Evolutionary conservation across 2,797 vertebrate species (phyloP).

Genomic region (Microchirus variegatus): DNA sequence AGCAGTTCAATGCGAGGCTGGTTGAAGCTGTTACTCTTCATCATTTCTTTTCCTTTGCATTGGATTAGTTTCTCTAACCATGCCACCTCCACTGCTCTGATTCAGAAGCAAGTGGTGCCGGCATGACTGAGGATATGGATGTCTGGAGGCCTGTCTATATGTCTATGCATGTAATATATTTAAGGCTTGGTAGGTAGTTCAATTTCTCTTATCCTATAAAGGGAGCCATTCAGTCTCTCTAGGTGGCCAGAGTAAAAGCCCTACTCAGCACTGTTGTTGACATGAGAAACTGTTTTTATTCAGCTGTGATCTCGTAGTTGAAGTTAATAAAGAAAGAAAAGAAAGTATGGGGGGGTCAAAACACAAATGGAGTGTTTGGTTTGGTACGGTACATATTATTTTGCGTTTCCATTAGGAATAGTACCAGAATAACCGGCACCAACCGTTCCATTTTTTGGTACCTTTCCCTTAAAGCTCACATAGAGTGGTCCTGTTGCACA

Average conservation of each 20-base stretch:
- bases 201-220: background rate
- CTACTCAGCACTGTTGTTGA: background rate
- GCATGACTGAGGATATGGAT: constrained; percentile 5
- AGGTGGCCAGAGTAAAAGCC: background rate
- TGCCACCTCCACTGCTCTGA: constrained; percentile 2
- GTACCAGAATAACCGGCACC: no score
- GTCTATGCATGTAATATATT: constrained; percentile 15
- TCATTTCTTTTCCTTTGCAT: constrained; percentile 8
- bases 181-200: constrained; percentile 5
- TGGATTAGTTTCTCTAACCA: constrained; percentile 1
- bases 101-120: constrained; percentile 14
- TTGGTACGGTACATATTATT: no score
- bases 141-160: constrained; percentile 11
- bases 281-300: background rate
- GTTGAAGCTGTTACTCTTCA: background rate
- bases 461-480: no score
- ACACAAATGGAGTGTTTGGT: no score
- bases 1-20: background rate
- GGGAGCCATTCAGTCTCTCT: background rate
- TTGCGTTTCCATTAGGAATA: no score
- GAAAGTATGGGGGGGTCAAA: no score
- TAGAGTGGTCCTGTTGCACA: no score
- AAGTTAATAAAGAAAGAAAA: no score
- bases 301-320: no score
- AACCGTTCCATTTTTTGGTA: no score